These are phyloP conservation scores for Athalia cordata DNA, from an alignment of 2,888 invertebrate genomes.

Conservation along the genomic window DNA sequence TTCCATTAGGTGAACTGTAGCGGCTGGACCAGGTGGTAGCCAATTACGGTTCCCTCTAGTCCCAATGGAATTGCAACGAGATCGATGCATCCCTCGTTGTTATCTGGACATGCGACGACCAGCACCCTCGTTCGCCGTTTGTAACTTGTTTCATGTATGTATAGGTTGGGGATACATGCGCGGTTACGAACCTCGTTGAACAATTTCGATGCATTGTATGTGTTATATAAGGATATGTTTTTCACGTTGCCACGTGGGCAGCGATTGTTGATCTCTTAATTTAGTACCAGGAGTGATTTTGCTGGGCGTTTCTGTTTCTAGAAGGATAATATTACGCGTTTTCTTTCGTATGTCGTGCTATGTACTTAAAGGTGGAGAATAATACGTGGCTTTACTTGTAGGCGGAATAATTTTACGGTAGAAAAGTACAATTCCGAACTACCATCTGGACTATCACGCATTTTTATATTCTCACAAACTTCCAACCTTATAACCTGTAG, in stretches of 20 bases:
- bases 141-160: not conserved
- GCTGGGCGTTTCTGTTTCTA: too few species aligned
- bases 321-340: too few species aligned
- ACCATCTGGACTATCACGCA: not conserved
- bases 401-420: too few species aligned
- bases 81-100: conserved; percentile 4
- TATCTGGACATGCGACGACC: conserved; percentile 1
- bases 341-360: too few species aligned
- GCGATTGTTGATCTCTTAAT: too few species aligned
- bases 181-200: not conserved
- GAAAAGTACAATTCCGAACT: too few species aligned
- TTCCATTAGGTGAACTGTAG: not conserved
- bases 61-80: conserved; percentile 2
- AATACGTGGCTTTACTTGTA: too few species aligned
- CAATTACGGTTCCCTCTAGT: not conserved
- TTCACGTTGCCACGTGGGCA: too few species aligned
- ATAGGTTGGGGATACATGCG: not conserved
- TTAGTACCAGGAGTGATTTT: too few species aligned
- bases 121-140: not conserved
- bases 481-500: not conserved
- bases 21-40: conserved; percentile 4
- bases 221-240: too few species aligned
- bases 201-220: not conserved
- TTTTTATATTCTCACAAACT: conserved; percentile 18
- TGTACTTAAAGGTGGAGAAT: too few species aligned